Base-by-base conservation (phyloP, 2,113 vertebrate genomes). In the Chroicocephalus ridibundus region DNA sequence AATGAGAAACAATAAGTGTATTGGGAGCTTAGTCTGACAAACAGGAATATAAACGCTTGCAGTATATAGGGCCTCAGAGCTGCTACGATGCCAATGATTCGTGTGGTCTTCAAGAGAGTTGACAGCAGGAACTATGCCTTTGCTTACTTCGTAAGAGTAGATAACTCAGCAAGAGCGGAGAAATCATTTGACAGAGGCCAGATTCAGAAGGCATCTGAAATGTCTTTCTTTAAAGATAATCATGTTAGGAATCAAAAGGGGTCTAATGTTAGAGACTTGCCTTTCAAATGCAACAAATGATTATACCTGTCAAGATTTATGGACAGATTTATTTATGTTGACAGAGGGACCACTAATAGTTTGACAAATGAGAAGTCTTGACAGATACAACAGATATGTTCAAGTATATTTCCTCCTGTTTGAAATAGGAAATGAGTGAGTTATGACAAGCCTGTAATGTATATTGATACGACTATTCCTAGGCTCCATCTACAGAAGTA, bases 271-370 rank as follows among this genome's bases (percentile, higher is more conserved):
- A 97, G 97, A 97, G 97, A 96, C 97, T 97, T 97, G 97, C 97
- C 96, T 98, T 98, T 98, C 98, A 98, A 98, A 98, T 69, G 97
- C 98, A 98, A 98, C 97, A 98, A 98, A 98, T 98, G 97, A 98
- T 98, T 98, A 97, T 94, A 98, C 97, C 97, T 98, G 98, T 98
- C 97, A 98, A 98, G 98, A 98, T 98, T 98, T 98, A 98, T 98
- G 98, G 98, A 98, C 97, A 98, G 98, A 98, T 98, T 97, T 98
- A 98, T 98, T 98, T 98, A 98, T 98, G 98, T 97, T 98, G 98
- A 98, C 98, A 97, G 92, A 96, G 87, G 96, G 97, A 96, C 98
- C 97, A 97, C 97, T 98, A 98, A 98, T 96, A 95, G 97, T 97
- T 98, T 98, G 98, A 98, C 96, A 98, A 98, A 98, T 97, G 97